Base-by-base conservation (phyloP, 2,113 vertebrate species). In the Spea multiplicata region DNA sequence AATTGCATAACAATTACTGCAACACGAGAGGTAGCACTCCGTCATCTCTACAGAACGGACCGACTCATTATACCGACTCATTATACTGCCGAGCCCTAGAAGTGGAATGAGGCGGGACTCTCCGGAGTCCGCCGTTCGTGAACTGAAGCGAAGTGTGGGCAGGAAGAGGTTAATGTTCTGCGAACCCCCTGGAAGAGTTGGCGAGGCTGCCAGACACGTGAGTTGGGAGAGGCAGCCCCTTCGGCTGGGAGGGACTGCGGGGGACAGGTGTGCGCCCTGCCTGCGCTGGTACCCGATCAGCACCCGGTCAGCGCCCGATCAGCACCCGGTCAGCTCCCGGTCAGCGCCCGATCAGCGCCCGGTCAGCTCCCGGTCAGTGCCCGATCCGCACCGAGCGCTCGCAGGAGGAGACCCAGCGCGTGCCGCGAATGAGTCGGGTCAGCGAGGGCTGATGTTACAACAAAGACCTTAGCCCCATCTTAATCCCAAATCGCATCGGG, bases 231-330 rank as follows among this genome's bases (percentile, higher is more conserved):
- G 12, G 5, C 50, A 7, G 9, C 3, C 8, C 44, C 52, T 8
- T 17, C 48, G 10, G 50, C 73, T n/a, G 64, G 16, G 74, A 12
- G 62, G 10, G 30, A 47, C 47, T 65, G 74, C 61, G 67, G 74
- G 66, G 48, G 55, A 71, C 75, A 77, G 75, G 75, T 77, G 75
- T 45, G 64, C 30, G 64, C 8, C 2, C 62, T 44, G 62, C 5
- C 7, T 3, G 3, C 62, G 14, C 4, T 65, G 16, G 3, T 4
- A 44, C 7, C 44, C 30, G 10, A 2, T 8, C 64, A 44, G 64
- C 16, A 17, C 17, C 17, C 8, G 10, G 3, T 44, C 64, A 66
- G 8, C 5, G 7, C 64, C 5, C 55, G 10, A 4, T 5, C 55
- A 13, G 55, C 14, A 4, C 55, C 55, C 10, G 4, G 3, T 44